Conservation (phyloP, 2,113 vertebrate species). For the Cricetomys ansorgei region DNA sequence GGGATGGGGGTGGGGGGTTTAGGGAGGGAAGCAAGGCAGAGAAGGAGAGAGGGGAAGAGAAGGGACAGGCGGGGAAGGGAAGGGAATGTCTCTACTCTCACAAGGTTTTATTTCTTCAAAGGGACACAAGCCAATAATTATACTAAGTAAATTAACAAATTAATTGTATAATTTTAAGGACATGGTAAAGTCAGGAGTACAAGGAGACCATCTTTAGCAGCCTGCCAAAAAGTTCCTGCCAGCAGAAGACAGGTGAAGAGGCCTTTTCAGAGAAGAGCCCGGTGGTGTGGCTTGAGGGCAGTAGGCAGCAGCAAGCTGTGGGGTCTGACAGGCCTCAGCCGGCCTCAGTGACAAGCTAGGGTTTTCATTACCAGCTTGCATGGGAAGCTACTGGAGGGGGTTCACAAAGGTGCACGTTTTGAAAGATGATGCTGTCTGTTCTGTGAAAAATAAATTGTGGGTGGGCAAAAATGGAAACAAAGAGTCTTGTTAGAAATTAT, state of each 20-base stretch:
- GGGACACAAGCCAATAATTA: not conserved
- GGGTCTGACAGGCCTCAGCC: not conserved
- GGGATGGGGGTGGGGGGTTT: not conserved
- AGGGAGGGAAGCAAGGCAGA: not conserved
- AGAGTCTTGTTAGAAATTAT: not conserved
- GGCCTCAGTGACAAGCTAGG: not conserved
- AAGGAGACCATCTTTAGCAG: not conserved
- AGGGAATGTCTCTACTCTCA: not conserved
- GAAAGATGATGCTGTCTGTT: conserved; percentile 3
- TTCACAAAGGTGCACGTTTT: not conserved
- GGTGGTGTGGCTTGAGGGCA: not conserved
- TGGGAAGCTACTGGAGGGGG: not conserved
- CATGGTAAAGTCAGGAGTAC: not conserved
- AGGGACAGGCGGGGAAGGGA: not conserved
- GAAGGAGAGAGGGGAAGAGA: too few relatives aligned
- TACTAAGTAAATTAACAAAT: not conserved
- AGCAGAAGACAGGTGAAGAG: not conserved
- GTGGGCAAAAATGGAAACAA: conserved; percentile 3
- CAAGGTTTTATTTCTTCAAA: conserved; percentile 1
- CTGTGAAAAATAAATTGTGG: conserved; percentile 31
- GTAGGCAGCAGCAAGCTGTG: not conserved
- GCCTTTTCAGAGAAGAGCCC: not conserved
- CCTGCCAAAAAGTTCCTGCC: not conserved
- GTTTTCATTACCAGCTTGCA: not conserved
- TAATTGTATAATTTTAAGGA: not conserved